Base-by-base conservation (phyloP, 2,797 vertebrate genomes). In the Myripristis jacobus region DNA sequence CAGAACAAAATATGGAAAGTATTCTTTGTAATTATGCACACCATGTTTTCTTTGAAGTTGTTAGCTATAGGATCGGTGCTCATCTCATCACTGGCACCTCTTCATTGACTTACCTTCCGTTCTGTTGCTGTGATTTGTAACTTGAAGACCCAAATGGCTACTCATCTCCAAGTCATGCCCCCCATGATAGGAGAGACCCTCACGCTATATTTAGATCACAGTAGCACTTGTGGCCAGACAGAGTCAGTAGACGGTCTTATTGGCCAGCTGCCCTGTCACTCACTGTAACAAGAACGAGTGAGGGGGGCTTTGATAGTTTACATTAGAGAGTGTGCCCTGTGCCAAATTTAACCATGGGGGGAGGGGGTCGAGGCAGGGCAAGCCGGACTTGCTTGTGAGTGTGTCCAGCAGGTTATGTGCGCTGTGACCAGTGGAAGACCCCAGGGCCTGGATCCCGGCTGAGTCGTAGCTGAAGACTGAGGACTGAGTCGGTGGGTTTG, bases 261-360 rank as follows among this genome's bases (percentile, higher is more conserved):
- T 93, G 93, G 92, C 84, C 86, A 75, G 70, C 75, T 83, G 76
- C 77, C 75, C 72, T 73, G 91, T 90, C 92, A 89, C 78, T 94
- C 92, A 87, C 63, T 60, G 60, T 73, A 81, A 81, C 74, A 71
- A 65, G 79, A n/a, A n/a, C 63, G 7, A 88, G 84, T 80, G n/a
- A 47, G 83, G 76, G 66, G 36, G 72, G 77, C 87, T 90, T 82
- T 84, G 70, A 85, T 83, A 89, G 90, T 89, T 91, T 89, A 91
- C 91, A 90, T 90, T 89, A 74, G 85, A 89, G 82, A 82, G 85
- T 79, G 81, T 65, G 75, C 64, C 66, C 79, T 56, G 79, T 87
- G 90, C 88, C 92, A 94, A 92, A 93, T 91, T 92, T 94, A 93
- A 92, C 90, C 75, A 6, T 3, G 31, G 48, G 62, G 62, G 70